Conservation (phyloP, 2,113 vertebrate species). For the Mormoops blainvillei region DNA sequence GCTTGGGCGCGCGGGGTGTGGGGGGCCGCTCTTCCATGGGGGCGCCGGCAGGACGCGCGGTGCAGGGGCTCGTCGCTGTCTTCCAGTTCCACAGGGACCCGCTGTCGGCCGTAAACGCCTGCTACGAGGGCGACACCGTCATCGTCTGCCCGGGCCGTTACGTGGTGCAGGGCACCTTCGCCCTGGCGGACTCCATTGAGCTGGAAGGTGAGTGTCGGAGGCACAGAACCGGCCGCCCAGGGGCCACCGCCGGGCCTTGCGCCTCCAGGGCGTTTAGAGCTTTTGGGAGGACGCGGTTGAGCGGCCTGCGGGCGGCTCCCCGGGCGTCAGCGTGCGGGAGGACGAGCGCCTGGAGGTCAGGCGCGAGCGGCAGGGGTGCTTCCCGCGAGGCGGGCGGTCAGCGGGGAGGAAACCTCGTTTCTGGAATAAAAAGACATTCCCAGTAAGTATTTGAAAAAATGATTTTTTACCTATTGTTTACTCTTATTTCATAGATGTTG, state of each 20-base stretch:
- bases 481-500: neutral
- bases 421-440: neutral
- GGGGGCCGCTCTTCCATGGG: too few species aligned
- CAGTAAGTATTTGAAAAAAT: neutral
- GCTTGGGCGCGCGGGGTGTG: neutral
- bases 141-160: conserved; percentile 91
- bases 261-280: too few species aligned
- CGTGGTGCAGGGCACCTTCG: conserved; percentile 81
- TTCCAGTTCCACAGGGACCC: conserved; percentile 89
- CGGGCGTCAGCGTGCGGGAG: neutral
- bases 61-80: conserved; percentile 9
- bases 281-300: too few species aligned
- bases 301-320: too few species aligned
- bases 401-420: conserved; percentile 2
- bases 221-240: too few species aligned
- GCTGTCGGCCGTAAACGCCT: conserved; percentile 83
- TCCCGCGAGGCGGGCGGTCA: neutral
- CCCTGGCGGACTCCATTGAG: conserved; percentile 89
- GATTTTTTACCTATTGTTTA: neutral
- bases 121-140: conserved; percentile 87
- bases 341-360: neutral
- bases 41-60: neutral
- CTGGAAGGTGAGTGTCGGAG: conserved; percentile 84
- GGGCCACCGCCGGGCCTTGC: too few species aligned
- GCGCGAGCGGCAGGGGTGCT: neutral